These are phyloP conservation scores for Artemia franciscana DNA, from an alignment of 1,140 invertebrate genomes.

Conservation along the genomic window DNA sequence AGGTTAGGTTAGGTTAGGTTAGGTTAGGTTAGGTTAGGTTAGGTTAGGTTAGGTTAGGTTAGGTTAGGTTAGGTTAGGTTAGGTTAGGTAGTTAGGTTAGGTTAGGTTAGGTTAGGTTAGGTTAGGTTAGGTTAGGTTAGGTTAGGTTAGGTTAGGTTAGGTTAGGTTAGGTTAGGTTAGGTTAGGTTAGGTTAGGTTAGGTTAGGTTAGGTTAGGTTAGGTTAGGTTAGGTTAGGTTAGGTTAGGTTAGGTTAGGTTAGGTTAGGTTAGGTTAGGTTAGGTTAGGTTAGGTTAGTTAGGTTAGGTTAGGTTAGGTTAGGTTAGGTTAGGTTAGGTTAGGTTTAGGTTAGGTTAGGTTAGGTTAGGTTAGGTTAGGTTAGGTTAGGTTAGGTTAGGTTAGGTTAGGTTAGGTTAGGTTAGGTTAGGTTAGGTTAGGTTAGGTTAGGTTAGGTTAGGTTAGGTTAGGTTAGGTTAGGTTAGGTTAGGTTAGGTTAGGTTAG, in stretches of 20 bases:
- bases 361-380: conserved; percentile 13
- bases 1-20: conserved; percentile 17
- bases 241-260: conserved; percentile 12
- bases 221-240: conserved; percentile 12
- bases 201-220: conserved; percentile 14
- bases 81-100: too few relatives aligned
- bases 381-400: conserved; percentile 13
- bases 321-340: conserved; percentile 15
- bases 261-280: conserved; percentile 10
- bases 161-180: conserved; percentile 16
- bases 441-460: conserved; percentile 17
- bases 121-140: conserved; percentile 17
- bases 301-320: conserved; percentile 13
- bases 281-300: conserved; percentile 12
- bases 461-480: conserved; percentile 18
- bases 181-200: conserved; percentile 15
- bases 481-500: conserved; percentile 15
- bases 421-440: conserved; percentile 17
- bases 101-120: conserved; percentile 15
- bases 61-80: conserved; percentile 17
- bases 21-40: conserved; percentile 17
- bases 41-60: conserved; percentile 17
- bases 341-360: too few relatives aligned
- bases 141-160: conserved; percentile 16
- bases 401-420: conserved; percentile 13